Conservation (phyloP, 2,113 vertebrate genomes). For the Ictalurus furcatus region DNA sequence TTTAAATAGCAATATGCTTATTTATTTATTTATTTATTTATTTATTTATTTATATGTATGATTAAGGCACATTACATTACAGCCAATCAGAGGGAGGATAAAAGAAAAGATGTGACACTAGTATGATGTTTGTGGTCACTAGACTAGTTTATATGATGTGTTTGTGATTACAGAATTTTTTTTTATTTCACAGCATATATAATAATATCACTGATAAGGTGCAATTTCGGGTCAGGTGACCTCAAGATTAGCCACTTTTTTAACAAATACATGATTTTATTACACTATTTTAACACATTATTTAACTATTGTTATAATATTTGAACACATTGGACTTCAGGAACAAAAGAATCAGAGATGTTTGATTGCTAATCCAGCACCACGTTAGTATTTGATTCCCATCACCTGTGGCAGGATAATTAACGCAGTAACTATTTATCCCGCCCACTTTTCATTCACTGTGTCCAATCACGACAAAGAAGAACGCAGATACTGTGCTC, state of each 20-base stretch:
- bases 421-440: too few species aligned
- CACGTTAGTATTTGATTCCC: neutral
- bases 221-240: neutral
- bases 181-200: neutral
- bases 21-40: too few species aligned
- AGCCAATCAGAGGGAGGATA: neutral
- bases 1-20: neutral
- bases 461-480: neutral
- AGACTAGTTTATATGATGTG: neutral
- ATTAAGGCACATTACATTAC: neutral
- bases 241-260: neutral
- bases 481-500: too few species aligned
- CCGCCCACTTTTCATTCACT: neutral
- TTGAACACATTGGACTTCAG: neutral
- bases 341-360: neutral
- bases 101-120: neutral
- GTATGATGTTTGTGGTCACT: neutral
- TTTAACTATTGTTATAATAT: too few species aligned
- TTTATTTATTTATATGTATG: neutral
- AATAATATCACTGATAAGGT: neutral
- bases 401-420: conserved; percentile 8
- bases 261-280: neutral
- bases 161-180: neutral
- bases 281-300: neutral
- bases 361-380: neutral